A percentile compares a stretch with the other conserved stretches of the same genome.
phyloP scores from a whole-genome alignment of 2,888 invertebrate species.

The Napeogenes inachia region DNA sequence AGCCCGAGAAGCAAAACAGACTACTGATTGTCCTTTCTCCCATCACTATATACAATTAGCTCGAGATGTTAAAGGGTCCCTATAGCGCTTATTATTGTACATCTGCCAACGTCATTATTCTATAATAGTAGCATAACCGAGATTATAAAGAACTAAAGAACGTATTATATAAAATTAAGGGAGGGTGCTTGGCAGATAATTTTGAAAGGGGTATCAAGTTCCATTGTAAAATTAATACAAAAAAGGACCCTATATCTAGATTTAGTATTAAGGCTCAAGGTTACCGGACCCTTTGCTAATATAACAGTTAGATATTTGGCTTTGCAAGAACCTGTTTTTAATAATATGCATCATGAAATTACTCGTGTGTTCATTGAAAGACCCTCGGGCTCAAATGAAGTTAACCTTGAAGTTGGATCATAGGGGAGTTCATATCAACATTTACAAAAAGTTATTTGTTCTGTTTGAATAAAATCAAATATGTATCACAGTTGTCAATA shows the following conservation, averaged over 20 bases:
- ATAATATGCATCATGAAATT: neutral
- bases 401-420: neutral
- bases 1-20: neutral
- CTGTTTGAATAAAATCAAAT: too few relatives aligned
- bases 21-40: neutral
- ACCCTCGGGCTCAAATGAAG: neutral
- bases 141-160: constrained; percentile 1
- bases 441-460: neutral
- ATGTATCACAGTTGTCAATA: too few relatives aligned
- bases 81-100: neutral
- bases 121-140: neutral
- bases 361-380: neutral
- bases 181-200: neutral
- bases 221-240: neutral
- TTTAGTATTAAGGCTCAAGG: neutral
- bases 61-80: neutral
- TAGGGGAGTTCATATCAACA: neutral
- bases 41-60: neutral
- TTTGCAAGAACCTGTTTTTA: neutral
- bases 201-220: neutral
- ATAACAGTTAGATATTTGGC: neutral
- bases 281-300: neutral
- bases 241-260: neutral
- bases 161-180: neutral
- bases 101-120: constrained; percentile 2